Conservation (phyloP, 2,888 invertebrate species). For the Danaus chrysippus region DNA sequence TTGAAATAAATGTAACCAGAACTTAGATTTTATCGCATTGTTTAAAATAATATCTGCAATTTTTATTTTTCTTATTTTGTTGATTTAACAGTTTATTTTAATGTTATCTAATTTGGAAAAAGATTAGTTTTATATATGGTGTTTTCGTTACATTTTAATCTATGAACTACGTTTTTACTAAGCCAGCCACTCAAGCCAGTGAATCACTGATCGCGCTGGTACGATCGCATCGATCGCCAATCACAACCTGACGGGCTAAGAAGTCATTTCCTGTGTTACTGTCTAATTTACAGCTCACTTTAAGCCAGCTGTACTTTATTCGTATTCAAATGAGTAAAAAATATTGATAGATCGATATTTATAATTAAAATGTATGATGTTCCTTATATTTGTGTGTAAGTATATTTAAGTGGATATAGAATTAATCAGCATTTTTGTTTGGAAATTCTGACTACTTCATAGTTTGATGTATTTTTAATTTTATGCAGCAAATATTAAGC, state of each 20-base stretch:
- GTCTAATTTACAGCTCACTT: conserved; percentile 75
- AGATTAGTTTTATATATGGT: too few species aligned
- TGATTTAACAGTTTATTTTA: too few species aligned
- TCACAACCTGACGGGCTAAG: conserved; percentile 73
- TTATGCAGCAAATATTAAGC: not conserved
- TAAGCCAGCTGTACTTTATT: conserved; percentile 36
- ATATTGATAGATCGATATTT: conserved; percentile 19
- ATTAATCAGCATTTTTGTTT: conserved; percentile 1
- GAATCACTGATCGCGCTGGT: conserved; percentile 67
- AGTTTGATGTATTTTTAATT: not conserved
- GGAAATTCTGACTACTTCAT: not conserved
- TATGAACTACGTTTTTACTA: conserved; percentile 48
- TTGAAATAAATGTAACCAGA: too few species aligned
- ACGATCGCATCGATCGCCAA: conserved; percentile 70
- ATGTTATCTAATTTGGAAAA: too few species aligned
- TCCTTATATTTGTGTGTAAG: conserved; percentile 14
- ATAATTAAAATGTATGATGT: conserved; percentile 22
- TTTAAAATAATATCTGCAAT: too few species aligned
- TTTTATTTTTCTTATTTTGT: too few species aligned
- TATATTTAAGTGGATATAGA: conserved; percentile 37
- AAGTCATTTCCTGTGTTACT: conserved; percentile 74
- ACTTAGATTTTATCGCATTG: too few species aligned
- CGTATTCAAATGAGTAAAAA: conserved; percentile 25
- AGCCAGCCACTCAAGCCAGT: conserved; percentile 54
- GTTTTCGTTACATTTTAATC: conserved; percentile 37